Evolutionary conservation across 1,140 invertebrate genomes (phyloP).

Genomic region (Drosophila sproati): DNA sequence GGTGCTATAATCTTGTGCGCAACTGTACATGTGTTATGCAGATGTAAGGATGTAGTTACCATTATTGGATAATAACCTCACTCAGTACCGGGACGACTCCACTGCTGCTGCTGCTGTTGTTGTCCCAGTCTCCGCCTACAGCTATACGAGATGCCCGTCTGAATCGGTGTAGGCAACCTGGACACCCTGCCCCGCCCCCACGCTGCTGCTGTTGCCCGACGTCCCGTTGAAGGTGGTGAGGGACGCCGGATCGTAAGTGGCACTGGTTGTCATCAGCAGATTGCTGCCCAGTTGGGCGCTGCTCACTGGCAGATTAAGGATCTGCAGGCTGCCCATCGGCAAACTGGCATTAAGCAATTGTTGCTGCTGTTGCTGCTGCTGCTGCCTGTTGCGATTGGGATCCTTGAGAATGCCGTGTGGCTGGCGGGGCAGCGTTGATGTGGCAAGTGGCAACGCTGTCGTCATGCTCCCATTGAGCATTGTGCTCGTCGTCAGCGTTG

Average conservation of each 20-base stretch:
- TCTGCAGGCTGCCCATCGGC: conserved; percentile 76
- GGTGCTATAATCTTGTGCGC: no score
- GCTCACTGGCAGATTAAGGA: conserved; percentile 74
- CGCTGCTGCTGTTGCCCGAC: no score
- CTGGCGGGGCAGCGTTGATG: conserved; percentile 84
- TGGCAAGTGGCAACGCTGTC: conserved; percentile 58
- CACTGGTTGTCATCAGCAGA: conserved; percentile 79
- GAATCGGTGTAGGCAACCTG: conserved; percentile 81
- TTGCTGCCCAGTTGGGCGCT: conserved; percentile 72
- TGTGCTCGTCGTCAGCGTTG: conserved; percentile 75
- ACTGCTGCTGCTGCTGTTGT: conserved; percentile 15
- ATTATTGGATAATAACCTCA: neutral
- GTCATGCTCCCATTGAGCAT: conserved; percentile 81
- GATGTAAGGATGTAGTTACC: conserved; percentile 21
- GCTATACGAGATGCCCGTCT: conserved; percentile 84
- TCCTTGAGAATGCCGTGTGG: conserved; percentile 88
- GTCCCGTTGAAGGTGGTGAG: conserved; percentile 76
- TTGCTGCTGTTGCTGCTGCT: conserved; percentile 82
- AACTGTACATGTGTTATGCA: conserved; percentile 10
- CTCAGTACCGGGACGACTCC: conserved; percentile 59
- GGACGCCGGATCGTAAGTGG: conserved; percentile 74
- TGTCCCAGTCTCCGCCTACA: conserved; percentile 75
- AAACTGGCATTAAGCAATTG: conserved; percentile 72
- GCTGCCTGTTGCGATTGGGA: conserved; percentile 86
- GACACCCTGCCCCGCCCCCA: conserved; percentile 42